Conservation (phyloP, 1,140 invertebrate species). For the Orchestia grillus region DNA sequence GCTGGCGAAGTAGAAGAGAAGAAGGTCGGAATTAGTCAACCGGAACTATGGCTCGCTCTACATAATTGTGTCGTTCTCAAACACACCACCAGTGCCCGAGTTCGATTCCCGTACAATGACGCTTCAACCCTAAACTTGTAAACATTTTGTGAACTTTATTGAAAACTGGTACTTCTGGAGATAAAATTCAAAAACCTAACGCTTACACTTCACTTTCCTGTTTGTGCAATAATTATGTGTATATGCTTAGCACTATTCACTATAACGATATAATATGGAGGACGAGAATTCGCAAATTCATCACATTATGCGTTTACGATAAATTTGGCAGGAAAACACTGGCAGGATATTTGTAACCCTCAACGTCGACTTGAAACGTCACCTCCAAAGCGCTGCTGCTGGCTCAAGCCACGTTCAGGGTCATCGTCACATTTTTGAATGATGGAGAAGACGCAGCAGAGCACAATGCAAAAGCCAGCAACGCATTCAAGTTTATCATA, state of each 20-base stretch:
- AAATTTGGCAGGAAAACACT: background rate
- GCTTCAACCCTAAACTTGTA: background rate
- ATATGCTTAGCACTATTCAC: too few species aligned
- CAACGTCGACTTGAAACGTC: background rate
- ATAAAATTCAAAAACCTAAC: background rate
- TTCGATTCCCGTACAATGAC: background rate
- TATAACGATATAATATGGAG: background rate
- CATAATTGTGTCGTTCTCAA: background rate
- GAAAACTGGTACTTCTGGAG: background rate
- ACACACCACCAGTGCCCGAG: background rate
- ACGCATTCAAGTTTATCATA: background rate
- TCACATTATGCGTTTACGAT: background rate
- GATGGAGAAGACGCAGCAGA: background rate
- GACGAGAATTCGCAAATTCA: background rate
- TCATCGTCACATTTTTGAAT: constrained; percentile 1
- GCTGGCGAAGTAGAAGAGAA: background rate
- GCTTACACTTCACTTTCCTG: too few species aligned
- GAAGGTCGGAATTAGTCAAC: background rate
- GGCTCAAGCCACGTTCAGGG: background rate
- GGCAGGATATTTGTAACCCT: background rate
- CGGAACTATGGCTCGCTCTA: background rate
- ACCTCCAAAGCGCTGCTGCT: background rate
- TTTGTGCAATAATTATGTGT: too few species aligned
- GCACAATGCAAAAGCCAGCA: background rate
- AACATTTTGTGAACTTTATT: background rate